phyloP scores from a whole-genome alignment of 2,797 vertebrate species.

The Nyctalus aviator region DNA sequence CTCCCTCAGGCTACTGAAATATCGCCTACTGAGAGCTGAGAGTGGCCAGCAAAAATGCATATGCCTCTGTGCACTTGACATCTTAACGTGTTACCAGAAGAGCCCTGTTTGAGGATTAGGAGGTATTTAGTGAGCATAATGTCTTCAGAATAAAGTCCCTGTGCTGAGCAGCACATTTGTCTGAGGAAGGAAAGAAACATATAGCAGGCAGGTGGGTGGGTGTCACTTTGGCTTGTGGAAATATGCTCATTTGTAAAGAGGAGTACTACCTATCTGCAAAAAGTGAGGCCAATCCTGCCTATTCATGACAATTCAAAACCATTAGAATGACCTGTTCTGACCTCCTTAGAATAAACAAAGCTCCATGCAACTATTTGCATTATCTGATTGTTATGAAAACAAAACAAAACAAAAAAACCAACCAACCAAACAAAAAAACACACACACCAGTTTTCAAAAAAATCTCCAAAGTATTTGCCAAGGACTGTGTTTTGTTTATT shows the following conservation, averaged over 20 bases:
- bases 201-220: background rate
- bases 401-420: background rate
- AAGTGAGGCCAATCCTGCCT: background rate
- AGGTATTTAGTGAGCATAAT: background rate
- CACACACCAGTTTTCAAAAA: constrained; percentile 28
- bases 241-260: constrained; percentile 24
- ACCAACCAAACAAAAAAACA: background rate
- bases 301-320: constrained; percentile 28
- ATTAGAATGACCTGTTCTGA: constrained; percentile 60
- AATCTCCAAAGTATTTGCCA: constrained; percentile 47
- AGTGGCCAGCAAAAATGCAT: background rate
- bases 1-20: constrained; percentile 33
- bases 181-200: constrained; percentile 11
- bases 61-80: background rate
- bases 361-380: constrained; percentile 29
- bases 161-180: background rate
- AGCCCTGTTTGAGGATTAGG: constrained; percentile 3
- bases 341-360: constrained; percentile 55
- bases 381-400: constrained; percentile 18
- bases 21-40: background rate
- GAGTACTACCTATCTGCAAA: background rate
- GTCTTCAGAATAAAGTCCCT: constrained; percentile 46
- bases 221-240: constrained; percentile 11
- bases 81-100: background rate
- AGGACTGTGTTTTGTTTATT: constrained; percentile 55